Evolutionary conservation across 2,888 invertebrate species (phyloP), one percentile per base, ranked within the genome.

Genomic region (Machimus atricapillus): DNA sequence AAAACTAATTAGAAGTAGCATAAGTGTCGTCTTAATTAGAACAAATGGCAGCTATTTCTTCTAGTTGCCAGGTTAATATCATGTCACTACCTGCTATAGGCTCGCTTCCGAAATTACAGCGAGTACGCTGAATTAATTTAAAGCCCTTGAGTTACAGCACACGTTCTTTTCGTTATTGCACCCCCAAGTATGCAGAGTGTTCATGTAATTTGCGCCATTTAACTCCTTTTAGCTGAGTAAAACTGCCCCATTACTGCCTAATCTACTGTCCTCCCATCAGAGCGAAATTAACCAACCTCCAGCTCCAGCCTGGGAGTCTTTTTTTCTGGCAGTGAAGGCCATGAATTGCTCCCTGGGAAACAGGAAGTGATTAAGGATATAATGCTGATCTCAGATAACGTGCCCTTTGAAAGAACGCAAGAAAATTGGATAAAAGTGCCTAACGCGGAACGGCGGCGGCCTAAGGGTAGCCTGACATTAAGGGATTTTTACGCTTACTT

Each of bases 21-120:
- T 78, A 78, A 43, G 78, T 78, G 43, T 78, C 78, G 19, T 78
- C 23, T 78, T 78, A 78, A 78, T 78, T 78, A 43, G 78, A 78
- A 78, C 37, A 37, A 78, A 78, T 78, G 78, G 43, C 6, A 23
- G n/a, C 23, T 40, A 43, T 43, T 78, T 46, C 40, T 2, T 23
- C 43, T 40, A 66, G 46, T 43, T 14, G 78, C 40, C 40, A 78
- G 40, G 37, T 43, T 14, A 78, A 40, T 77, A 19, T 16, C 37
- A 43, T 14, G 46, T 40, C 23, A 19, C 19, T 76, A 76, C 8
- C 27, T 74, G 31, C 5, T 31, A 40, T 4, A 78, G 40, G 16
- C 19, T 43, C 37, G 19, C 9, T 43, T 66, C 27, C 3, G 66
- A 14, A 12, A 27, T 66, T 66, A 4, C 27, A 12, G 66, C 12